These are phyloP conservation scores for Gastrophysa polygoni DNA, from an alignment of 2,888 invertebrate species.

Conservation along the genomic window DNA sequence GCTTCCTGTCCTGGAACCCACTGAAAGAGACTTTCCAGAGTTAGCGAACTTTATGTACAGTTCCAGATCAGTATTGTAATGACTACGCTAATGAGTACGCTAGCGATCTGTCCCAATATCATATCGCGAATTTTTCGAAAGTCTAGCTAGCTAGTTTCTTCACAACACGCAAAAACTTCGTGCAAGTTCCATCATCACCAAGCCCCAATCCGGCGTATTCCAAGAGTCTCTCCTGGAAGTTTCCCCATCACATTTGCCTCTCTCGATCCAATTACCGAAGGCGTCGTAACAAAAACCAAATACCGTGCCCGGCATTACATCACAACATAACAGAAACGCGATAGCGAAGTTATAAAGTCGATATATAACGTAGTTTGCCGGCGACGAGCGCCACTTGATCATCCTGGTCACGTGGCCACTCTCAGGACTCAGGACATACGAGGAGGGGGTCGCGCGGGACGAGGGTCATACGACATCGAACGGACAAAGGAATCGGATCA, in stretches of 20 bases:
- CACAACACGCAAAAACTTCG: too few relatives aligned
- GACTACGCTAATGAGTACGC: too few relatives aligned
- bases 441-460: conserved; percentile 35
- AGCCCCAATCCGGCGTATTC: not conserved
- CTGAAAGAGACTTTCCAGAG: too few relatives aligned
- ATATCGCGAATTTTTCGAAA: too few relatives aligned
- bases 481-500: conserved; percentile 29
- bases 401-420: conserved; percentile 47
- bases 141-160: too few relatives aligned
- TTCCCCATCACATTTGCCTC: conserved; percentile 4
- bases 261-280: not conserved
- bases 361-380: conserved; percentile 32
- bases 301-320: conserved; percentile 12
- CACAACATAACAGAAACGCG: conserved; percentile 34
- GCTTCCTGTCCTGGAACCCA: too few relatives aligned
- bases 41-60: too few relatives aligned
- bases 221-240: not conserved
- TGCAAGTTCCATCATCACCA: not conserved
- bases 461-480: conserved; percentile 30
- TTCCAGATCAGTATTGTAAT: too few relatives aligned
- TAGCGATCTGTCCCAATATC: too few relatives aligned
- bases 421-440: conserved; percentile 41
- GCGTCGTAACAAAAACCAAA: not conserved
- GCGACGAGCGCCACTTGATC: conserved; percentile 41
- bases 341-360: conserved; percentile 37